Percentiles rank a stretch among this genome's conserved stretches.
Conservation (phyloP, 2,113 vertebrate species). For the Phyllostomus hastatus region DNA sequence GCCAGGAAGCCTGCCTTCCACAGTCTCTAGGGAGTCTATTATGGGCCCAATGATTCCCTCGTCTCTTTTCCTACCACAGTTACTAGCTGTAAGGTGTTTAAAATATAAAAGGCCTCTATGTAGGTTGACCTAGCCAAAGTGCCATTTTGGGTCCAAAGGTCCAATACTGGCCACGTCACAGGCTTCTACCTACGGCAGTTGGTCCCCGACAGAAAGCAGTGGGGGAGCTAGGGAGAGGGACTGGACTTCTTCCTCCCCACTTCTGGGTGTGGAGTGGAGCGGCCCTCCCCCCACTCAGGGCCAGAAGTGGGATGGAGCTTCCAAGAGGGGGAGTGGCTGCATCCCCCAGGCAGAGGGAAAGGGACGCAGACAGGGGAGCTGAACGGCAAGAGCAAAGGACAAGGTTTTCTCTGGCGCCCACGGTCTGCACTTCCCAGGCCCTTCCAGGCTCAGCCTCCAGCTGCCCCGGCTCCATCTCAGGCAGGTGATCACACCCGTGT, state of each 20-base stretch:
- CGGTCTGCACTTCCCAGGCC: rapidly evolving
- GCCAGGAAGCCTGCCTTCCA: not conserved
- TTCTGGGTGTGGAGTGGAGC: not conserved
- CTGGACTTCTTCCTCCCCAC: not conserved
- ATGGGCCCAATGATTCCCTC: not conserved
- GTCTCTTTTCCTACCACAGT: not conserved
- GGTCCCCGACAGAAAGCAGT: not conserved
- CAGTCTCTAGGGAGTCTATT: not conserved
- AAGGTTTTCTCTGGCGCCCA: not conserved
- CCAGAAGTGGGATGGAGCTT: not conserved
- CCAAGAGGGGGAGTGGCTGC: not conserved
- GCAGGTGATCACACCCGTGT: rapidly evolving
- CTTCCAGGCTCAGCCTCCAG: not conserved
- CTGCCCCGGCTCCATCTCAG: not conserved
- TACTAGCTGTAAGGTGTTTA: not conserved
- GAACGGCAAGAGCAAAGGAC: rapidly evolving
- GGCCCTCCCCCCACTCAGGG: rapidly evolving
- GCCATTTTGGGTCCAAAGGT: not conserved
- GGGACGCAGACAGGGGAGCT: not conserved
- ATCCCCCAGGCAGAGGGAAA: not conserved
- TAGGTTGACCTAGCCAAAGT: not conserved
- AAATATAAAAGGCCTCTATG: not conserved
- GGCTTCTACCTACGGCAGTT: not conserved
- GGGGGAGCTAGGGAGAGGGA: not conserved
- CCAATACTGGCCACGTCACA: not conserved